Conservation (phyloP, 2,113 vertebrate species). For the Ictidomys tridecemlineatus region DNA sequence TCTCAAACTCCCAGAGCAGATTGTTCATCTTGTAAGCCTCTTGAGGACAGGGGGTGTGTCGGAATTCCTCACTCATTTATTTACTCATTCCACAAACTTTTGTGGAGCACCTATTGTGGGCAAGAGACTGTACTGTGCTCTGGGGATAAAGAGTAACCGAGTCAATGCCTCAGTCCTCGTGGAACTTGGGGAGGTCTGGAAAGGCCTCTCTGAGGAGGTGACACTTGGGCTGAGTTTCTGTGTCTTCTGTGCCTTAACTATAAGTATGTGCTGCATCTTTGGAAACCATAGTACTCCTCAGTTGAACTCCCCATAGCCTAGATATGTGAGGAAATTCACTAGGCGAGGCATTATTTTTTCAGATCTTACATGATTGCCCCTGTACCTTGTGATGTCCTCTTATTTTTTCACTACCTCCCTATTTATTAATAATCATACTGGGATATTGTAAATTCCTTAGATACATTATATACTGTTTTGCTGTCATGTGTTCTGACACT, state of each 20-base stretch:
- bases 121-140: background rate
- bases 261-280: background rate
- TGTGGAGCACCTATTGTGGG: background rate
- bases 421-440: background rate
- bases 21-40: background rate
- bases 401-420: background rate
- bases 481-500: background rate
- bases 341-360: background rate
- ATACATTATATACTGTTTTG: background rate
- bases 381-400: background rate
- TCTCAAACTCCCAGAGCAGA: background rate
- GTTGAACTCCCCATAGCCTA: background rate
- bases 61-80: background rate
- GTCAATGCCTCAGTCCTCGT: background rate
- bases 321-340: background rate
- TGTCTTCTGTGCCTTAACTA: background rate
- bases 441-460: background rate
- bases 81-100: background rate
- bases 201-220: background rate
- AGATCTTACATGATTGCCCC: background rate
- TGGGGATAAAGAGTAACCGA: background rate
- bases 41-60: background rate
- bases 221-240: background rate
- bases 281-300: background rate
- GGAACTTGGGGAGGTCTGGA: background rate